Conservation (phyloP, 2,888 invertebrate genomes). For the Coecobrya sp. region DNA sequence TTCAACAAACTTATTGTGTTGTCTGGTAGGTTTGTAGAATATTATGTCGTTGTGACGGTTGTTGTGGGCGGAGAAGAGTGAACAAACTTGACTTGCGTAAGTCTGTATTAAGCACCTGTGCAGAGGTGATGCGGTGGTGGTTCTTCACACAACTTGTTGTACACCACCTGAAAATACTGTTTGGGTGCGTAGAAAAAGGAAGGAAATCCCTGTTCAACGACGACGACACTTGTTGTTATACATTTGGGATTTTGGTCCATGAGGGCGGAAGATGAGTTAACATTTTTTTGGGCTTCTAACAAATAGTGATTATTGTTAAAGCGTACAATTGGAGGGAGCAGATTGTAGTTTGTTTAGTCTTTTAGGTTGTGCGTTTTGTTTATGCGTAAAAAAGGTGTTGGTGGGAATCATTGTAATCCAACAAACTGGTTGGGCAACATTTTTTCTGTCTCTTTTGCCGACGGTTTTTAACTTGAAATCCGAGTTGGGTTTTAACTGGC, state of each 20-base stretch:
- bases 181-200: too few relatives aligned
- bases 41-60: too few relatives aligned
- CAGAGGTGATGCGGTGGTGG: too few relatives aligned
- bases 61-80: neutral
- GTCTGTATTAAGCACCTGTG: too few relatives aligned
- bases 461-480: neutral
- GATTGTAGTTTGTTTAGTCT: too few relatives aligned
- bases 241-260: neutral
- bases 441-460: neutral
- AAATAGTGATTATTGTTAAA: too few relatives aligned
- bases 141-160: too few relatives aligned
- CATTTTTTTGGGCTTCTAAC: neutral
- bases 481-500: neutral
- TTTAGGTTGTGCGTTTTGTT: neutral
- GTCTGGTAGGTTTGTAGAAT: neutral
- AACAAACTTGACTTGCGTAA: neutral
- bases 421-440: conserved; percentile 62
- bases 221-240: too few relatives aligned
- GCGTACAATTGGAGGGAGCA: neutral
- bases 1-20: neutral
- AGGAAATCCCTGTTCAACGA: too few relatives aligned
- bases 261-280: neutral
- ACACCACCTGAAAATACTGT: too few relatives aligned
- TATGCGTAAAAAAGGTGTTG: conserved; percentile 13
- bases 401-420: conserved; percentile 22